These are phyloP conservation scores for Clarias magur DNA, from an alignment of 2,113 vertebrate species.

Conservation along the genomic window DNA sequence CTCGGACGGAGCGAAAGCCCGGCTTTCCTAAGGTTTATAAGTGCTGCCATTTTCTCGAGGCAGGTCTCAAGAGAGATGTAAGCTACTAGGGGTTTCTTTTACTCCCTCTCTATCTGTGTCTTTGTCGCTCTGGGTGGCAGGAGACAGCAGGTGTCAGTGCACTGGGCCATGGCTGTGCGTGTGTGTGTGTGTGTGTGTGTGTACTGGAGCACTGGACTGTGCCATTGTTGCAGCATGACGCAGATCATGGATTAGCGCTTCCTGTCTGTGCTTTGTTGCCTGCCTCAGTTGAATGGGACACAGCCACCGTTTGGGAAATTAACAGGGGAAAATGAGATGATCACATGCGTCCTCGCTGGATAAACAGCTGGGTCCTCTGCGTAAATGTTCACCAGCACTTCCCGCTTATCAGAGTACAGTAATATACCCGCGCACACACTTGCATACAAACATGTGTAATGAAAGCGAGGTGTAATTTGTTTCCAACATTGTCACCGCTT, in stretches of 20 bases:
- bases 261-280: constrained; percentile 74
- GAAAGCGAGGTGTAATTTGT: neutral
- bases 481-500: neutral
- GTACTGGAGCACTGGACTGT: constrained; percentile 45
- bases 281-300: constrained; percentile 72
- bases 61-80: constrained; percentile 14
- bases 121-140: constrained; percentile 61
- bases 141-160: constrained; percentile 59
- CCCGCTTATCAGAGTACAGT: constrained; percentile 16
- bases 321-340: constrained; percentile 61
- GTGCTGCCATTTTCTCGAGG: neutral
- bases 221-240: constrained; percentile 69
- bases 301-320: constrained; percentile 65
- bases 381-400: neutral
- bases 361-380: constrained; percentile 50
- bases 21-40: neutral
- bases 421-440: constrained; percentile 9
- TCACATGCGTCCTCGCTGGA: constrained; percentile 40
- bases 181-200: constrained; percentile 50
- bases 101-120: constrained; percentile 1
- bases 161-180: constrained; percentile 49
- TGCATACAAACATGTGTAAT: constrained; percentile 14
- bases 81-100: neutral
- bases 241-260: constrained; percentile 78
- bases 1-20: neutral